A percentile compares a stretch with the other conserved stretches of the same genome.
phyloP scores from a whole-genome alignment of 2,888 invertebrate species.

The Encarsia formosa region DNA sequence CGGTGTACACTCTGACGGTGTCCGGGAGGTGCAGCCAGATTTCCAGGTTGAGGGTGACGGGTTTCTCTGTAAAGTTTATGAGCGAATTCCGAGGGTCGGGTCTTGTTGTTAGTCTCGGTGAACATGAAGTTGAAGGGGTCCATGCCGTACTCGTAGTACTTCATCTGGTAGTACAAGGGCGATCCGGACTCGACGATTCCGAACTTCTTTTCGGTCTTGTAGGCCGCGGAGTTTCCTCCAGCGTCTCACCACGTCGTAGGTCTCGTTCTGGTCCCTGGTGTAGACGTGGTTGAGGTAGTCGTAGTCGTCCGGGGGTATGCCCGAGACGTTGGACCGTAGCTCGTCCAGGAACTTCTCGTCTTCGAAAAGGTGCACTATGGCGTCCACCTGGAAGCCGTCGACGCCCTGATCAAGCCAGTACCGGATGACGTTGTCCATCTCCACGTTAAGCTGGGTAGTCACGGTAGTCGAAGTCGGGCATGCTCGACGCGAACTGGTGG shows the following conservation, averaged over 20 bases:
- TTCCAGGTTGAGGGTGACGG: too few relatives aligned
- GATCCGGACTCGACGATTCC: slow-evolving; percentile 64
- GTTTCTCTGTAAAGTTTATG: too few relatives aligned
- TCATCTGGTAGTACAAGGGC: slow-evolving; percentile 52
- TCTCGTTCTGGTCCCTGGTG: slow-evolving; percentile 42
- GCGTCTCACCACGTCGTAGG: slow-evolving; percentile 49
- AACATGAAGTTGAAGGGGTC: slow-evolving; percentile 65
- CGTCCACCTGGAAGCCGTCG: slow-evolving; percentile 58
- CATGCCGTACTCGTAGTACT: slow-evolving; percentile 45
- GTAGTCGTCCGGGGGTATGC: slow-evolving; percentile 35
- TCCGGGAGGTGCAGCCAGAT: too few relatives aligned
- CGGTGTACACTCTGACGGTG: too few relatives aligned
- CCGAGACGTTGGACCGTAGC: slow-evolving; percentile 30
- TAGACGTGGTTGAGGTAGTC: slow-evolving; percentile 44
- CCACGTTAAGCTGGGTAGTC: slow-evolving; percentile 52
- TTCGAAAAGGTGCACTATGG: slow-evolving; percentile 45
- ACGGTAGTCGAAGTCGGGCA: slow-evolving; percentile 64
- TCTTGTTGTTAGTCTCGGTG: slow-evolving; percentile 50
- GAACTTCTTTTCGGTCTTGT: slow-evolving; percentile 49
- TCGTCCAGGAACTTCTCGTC: slow-evolving; percentile 38
- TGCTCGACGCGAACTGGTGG: slow-evolving; percentile 58
- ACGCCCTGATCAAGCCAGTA: slow-evolving; percentile 59
- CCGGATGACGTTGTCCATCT: slow-evolving; percentile 53
- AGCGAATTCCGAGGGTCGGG: too few relatives aligned
- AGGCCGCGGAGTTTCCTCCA: slow-evolving; percentile 54